phyloP scores from a whole-genome alignment of 1,140 invertebrate genomes.

The Limonius californicus region DNA sequence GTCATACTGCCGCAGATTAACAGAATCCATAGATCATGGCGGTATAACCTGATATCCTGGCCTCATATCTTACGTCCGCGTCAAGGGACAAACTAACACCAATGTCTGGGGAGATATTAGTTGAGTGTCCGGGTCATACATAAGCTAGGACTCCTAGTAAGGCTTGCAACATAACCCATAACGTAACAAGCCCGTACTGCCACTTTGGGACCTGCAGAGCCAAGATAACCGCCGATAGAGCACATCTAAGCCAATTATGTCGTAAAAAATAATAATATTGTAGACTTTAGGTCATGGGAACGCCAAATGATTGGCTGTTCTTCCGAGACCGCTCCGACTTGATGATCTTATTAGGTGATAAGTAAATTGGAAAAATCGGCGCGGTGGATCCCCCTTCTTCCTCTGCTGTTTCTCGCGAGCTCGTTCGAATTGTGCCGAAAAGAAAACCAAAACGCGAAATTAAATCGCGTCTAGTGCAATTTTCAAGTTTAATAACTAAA shows the following conservation, averaged over 20 bases:
- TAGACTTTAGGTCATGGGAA: not conserved
- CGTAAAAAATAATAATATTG: slow-evolving; percentile 25
- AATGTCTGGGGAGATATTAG: slow-evolving; percentile 21
- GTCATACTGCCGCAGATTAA: not conserved
- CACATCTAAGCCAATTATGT: slow-evolving; percentile 21
- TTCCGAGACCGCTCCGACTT: too few species aligned
- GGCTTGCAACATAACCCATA: slow-evolving; percentile 19
- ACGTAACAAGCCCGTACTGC: slow-evolving; percentile 12
- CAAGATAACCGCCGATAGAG: slow-evolving; percentile 20
- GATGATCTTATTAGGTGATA: not conserved
- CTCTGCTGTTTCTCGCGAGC: too few species aligned
- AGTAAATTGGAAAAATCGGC: not conserved
- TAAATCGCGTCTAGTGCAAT: too few species aligned
- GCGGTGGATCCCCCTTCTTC: too few species aligned
- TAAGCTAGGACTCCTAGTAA: slow-evolving; percentile 6
- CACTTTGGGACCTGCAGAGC: slow-evolving; percentile 15
- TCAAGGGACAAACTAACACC: slow-evolving; percentile 6
- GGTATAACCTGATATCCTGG: slow-evolving; percentile 1
- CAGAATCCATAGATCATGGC: not conserved
- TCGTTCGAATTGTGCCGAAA: too few species aligned
- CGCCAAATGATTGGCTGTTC: not conserved
- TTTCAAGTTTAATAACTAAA: too few species aligned
- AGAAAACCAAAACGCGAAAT: too few species aligned
- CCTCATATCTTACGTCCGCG: not conserved
- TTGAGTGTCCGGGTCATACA: slow-evolving; percentile 19